Conservation (phyloP, 2,113 vertebrate species). For the Chamaea fasciata region DNA sequence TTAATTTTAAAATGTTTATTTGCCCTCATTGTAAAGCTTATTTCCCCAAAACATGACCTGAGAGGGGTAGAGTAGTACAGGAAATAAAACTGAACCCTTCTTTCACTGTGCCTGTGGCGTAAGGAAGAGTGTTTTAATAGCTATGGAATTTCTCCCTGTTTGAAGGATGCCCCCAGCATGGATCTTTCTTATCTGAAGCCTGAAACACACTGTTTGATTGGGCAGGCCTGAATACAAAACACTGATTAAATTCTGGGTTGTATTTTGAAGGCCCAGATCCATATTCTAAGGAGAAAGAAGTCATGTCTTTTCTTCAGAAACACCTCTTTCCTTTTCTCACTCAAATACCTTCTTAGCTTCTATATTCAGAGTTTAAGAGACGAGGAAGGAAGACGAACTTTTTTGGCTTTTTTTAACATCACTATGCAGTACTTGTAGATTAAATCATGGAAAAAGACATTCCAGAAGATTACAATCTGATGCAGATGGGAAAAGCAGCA, state of each 20-base stretch:
- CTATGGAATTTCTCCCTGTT: not conserved
- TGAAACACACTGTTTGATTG: not conserved
- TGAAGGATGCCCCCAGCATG: not conserved
- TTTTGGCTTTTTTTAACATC: not conserved
- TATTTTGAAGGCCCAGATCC: not conserved
- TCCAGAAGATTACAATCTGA: conserved; percentile 13
- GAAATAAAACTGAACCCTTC: not conserved
- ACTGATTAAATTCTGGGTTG: not conserved
- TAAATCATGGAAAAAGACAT: conserved; percentile 6
- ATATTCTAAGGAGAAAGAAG: not conserved
- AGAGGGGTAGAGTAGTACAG: not conserved
- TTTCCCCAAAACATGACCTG: not conserved
- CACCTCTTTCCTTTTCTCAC: not conserved
- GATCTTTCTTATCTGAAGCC: not conserved
- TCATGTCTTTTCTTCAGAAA: not conserved
- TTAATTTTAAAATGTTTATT: not conserved
- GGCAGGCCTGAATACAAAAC: not conserved
- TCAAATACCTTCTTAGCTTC: not conserved
- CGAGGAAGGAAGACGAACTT: not conserved
- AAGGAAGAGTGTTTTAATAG: not conserved
- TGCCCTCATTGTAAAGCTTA: not conserved
- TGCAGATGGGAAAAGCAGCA: conserved; percentile 20
- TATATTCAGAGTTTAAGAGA: not conserved
- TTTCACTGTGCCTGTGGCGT: not conserved
- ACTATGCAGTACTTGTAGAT: not conserved